Percentiles rank a stretch among this genome's conserved stretches.
phyloP scores from a whole-genome alignment of 2,113 vertebrate species.

The Condylura cristata region DNA sequence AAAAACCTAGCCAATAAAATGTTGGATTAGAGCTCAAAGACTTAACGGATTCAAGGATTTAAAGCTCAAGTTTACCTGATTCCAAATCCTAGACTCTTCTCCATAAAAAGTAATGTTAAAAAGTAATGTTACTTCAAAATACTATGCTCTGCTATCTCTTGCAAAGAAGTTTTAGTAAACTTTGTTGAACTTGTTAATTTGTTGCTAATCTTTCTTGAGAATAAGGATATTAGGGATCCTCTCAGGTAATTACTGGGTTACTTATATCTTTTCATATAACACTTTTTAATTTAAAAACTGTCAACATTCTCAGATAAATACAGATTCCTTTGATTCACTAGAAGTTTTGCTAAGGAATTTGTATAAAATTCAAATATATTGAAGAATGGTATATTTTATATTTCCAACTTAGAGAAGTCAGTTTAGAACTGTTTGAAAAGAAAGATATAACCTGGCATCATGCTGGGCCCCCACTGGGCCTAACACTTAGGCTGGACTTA shows the following conservation, averaged over 20 bases:
- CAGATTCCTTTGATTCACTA: background rate
- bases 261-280: background rate
- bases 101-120: background rate
- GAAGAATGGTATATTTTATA: background rate
- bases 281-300: constrained; percentile 38
- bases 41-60: background rate
- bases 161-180: background rate
- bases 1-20: background rate
- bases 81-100: background rate
- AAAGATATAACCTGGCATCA: background rate
- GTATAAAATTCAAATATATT: constrained; percentile 11
- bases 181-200: background rate
- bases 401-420: background rate
- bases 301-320: constrained; percentile 17
- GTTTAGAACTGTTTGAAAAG: background rate
- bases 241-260: background rate
- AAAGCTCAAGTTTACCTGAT: background rate
- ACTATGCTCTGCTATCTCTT: background rate
- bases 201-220: background rate
- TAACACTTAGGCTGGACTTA: no score
- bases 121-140: background rate
- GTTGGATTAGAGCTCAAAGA: background rate
- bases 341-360: background rate
- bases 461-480: no score
- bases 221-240: background rate